These are phyloP conservation scores for Ophion costatus DNA, from an alignment of 2,888 invertebrate species.

Conservation along the genomic window DNA sequence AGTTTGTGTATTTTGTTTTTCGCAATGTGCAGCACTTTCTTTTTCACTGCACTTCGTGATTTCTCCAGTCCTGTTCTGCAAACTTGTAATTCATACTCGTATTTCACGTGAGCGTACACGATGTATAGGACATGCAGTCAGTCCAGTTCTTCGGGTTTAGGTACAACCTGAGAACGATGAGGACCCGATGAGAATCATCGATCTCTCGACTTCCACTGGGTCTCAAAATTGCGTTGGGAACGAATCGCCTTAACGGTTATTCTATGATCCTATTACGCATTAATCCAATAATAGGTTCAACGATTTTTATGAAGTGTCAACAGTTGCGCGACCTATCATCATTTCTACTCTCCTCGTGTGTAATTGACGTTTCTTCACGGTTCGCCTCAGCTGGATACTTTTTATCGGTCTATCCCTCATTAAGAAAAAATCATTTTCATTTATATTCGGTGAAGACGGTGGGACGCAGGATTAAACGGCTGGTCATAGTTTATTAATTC, in stretches of 20 bases:
- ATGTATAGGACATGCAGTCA: constrained; percentile 31
- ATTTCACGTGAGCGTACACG: constrained; percentile 21
- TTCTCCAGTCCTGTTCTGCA: constrained; percentile 30
- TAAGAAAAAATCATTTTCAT: background rate
- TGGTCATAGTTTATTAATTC: background rate
- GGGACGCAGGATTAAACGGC: background rate
- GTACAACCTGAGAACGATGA: constrained; percentile 12
- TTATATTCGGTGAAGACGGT: background rate
- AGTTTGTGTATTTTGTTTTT: constrained; percentile 4
- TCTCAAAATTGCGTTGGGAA: constrained; percentile 10
- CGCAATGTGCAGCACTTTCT: constrained; percentile 8
- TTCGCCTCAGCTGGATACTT: background rate
- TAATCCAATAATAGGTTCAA: background rate
- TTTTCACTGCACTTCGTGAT: constrained; percentile 33
- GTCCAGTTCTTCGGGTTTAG: constrained; percentile 47
- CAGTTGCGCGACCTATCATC: background rate
- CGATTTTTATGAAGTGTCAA: background rate
- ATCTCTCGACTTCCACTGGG: constrained; percentile 34
- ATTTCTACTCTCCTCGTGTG: background rate
- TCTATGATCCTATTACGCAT: background rate
- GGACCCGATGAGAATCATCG: constrained; percentile 40
- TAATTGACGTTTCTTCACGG: background rate
- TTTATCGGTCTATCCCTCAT: background rate
- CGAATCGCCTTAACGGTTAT: background rate
- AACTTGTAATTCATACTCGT: constrained; percentile 31